Percentiles rank a stretch among this genome's conserved stretches.
These are phyloP conservation scores for Pavo muticus DNA, from an alignment of 2,113 vertebrate genomes.

Conservation along the genomic window DNA sequence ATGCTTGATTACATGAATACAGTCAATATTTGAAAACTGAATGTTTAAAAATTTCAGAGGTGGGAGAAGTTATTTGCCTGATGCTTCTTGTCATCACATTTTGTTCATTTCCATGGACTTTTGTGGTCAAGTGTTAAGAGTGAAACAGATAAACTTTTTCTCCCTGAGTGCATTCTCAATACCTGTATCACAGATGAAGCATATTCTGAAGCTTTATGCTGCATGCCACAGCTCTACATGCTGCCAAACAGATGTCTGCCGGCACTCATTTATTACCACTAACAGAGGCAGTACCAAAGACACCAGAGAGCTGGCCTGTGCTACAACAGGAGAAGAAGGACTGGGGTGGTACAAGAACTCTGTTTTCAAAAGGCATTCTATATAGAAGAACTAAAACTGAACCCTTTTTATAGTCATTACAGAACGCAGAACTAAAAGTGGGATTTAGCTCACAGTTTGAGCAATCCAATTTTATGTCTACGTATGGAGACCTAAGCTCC, in stretches of 20 bases:
- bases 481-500: neutral
- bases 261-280: neutral
- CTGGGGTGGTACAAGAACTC: neutral
- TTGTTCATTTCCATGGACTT: neutral
- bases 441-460: neutral
- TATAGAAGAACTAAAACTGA: neutral
- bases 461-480: neutral
- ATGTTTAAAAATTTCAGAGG: neutral
- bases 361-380: neutral
- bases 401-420: neutral
- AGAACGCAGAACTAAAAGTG: neutral
- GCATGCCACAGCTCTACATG: neutral
- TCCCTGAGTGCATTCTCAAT: neutral
- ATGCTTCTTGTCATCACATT: neutral
- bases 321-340: neutral
- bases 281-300: neutral
- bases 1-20: neutral
- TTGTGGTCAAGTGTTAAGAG: neutral
- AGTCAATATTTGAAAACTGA: neutral
- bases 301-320: neutral
- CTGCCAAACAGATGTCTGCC: neutral
- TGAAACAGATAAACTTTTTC: neutral
- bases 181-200: neutral
- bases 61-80: neutral
- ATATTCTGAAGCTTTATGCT: neutral